phyloP scores from a whole-genome alignment of 1,140 invertebrate genomes.

The Scylla paramamosain region DNA sequence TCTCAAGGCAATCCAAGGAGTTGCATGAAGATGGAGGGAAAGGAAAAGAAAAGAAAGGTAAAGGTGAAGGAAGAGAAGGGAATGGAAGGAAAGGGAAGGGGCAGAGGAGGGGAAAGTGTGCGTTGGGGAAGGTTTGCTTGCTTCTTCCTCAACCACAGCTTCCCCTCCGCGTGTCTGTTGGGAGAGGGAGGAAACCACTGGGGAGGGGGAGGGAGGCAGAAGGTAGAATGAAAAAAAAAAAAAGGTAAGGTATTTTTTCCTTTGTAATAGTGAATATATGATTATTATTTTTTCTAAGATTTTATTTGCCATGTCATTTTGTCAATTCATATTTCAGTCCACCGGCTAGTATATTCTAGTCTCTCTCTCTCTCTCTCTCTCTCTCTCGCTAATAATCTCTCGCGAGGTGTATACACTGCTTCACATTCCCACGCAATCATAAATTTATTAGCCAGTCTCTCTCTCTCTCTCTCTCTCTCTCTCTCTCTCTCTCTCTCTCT shows the following conservation, averaged over 20 bases:
- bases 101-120: background rate
- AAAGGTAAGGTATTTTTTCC: too few relatives aligned
- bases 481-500: too few relatives aligned
- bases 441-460: too few relatives aligned
- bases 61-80: background rate
- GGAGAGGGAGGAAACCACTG: background rate
- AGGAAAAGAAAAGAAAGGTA: background rate
- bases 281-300: background rate
- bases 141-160: background rate
- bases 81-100: background rate
- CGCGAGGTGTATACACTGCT: background rate
- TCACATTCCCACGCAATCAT: too few relatives aligned
- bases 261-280: background rate
- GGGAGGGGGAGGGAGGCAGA: too few relatives aligned
- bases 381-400: background rate
- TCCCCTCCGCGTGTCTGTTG: background rate
- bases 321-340: background rate
- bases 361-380: constrained; percentile 20
- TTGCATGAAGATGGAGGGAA: background rate
- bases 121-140: background rate
- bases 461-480: too few relatives aligned
- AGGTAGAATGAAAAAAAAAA: too few relatives aligned
- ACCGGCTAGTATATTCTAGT: background rate
- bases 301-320: background rate
- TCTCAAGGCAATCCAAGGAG: background rate